Evolutionary conservation across 1,140 invertebrate genomes (phyloP).

Genomic region (Drosophila sp.): DNA sequence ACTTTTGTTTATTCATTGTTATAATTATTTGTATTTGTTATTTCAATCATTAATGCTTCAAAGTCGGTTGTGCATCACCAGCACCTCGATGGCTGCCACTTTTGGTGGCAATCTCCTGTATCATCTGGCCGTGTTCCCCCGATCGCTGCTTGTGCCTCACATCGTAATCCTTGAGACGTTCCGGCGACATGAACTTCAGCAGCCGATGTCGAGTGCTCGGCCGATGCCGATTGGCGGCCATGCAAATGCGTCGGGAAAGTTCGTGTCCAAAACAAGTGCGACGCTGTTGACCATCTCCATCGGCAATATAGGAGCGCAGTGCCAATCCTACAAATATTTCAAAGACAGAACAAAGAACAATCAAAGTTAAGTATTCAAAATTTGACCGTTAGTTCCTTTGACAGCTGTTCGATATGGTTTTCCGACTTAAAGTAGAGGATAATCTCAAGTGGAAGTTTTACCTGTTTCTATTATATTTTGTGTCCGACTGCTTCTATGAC

Average conservation of each 20-base stretch:
- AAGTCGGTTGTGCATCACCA: conserved; percentile 1
- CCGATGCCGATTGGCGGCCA: conserved; percentile 20
- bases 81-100: not conserved
- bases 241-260: conserved; percentile 34
- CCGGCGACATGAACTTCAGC: conserved; percentile 29
- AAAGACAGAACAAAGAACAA: not conserved
- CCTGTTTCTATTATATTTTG: too few relatives aligned
- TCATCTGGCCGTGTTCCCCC: not conserved
- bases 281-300: conserved; percentile 23
- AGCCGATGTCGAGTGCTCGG: conserved; percentile 11
- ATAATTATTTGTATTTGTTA: not conserved
- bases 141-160: conserved; percentile 6
- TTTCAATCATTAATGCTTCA: not conserved
- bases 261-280: conserved; percentile 45
- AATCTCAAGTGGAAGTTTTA: too few relatives aligned
- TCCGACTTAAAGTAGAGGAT: not conserved
- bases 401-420: too few relatives aligned
- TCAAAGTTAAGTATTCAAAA: not conserved
- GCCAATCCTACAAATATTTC: conserved; percentile 18
- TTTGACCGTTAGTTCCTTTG: too few relatives aligned
- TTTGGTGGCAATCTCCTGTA: conserved; percentile 5
- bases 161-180: conserved; percentile 42
- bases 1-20: not conserved
- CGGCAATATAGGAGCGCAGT: conserved; percentile 41
- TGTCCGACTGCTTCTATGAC: too few relatives aligned